Evolutionary conservation across 1,140 invertebrate species (phyloP).

Genomic region (Pseudomyrmex pallidus): DNA sequence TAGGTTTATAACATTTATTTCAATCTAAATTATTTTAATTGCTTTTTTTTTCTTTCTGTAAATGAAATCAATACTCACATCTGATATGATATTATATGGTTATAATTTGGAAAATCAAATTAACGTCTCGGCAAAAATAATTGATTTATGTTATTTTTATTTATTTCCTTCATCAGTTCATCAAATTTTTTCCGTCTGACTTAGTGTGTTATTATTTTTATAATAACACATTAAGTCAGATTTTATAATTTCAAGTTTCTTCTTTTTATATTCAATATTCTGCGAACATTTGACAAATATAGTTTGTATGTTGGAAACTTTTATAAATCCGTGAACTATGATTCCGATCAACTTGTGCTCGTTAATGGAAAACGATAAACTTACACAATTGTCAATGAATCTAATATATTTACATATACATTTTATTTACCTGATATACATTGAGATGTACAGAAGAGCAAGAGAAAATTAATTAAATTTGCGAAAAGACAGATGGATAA

Average conservation of each 20-base stretch:
- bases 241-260: background rate
- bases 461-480: background rate
- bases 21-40: too few species aligned
- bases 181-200: background rate
- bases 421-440: conserved; percentile 5
- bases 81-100: too few species aligned
- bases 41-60: too few species aligned
- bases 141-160: conserved; percentile 19
- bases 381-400: too few species aligned
- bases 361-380: background rate
- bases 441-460: conserved; percentile 19
- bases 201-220: conserved; percentile 12
- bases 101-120: background rate
- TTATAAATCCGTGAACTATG: conserved; percentile 14
- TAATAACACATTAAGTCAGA: too few species aligned
- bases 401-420: too few species aligned
- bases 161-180: background rate
- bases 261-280: background rate
- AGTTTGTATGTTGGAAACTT: conserved; percentile 21
- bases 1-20: too few species aligned
- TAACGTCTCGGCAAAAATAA: background rate
- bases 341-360: background rate
- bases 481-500: background rate
- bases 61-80: too few species aligned
- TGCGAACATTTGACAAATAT: conserved; percentile 7